Percentiles rank a stretch among this genome's conserved stretches.
phyloP scores from a whole-genome alignment of 2,113 vertebrate species.

The Periophthalmus modestus region DNA sequence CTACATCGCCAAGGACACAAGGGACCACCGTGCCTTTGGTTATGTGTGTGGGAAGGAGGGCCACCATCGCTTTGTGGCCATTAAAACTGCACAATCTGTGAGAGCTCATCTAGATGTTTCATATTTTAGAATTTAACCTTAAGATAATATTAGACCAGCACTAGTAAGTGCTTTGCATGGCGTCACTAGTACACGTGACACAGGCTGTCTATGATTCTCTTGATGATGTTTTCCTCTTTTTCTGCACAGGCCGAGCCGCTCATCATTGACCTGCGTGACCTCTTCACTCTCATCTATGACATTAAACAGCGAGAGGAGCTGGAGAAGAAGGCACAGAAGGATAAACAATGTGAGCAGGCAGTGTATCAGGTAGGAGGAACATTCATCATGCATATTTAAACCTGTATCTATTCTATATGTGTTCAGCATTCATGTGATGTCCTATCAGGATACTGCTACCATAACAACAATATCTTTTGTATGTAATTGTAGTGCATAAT shows the following conservation, averaged over 20 bases:
- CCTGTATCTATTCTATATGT: neutral
- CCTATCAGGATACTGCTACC: neutral
- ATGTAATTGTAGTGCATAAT: neutral
- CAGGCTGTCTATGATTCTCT: neutral
- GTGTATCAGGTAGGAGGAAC: conserved; percentile 91
- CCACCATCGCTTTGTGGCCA: conserved; percentile 96
- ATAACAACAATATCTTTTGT: neutral
- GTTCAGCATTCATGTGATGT: neutral
- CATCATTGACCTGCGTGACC: conserved; percentile 95
- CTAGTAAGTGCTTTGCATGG: neutral
- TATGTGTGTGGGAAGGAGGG: conserved; percentile 96
- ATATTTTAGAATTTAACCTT: neutral
- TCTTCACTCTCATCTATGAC: conserved; percentile 98
- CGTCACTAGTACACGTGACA: neutral
- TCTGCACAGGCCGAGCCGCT: conserved; percentile 89
- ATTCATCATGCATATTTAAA: conserved; percentile 8
- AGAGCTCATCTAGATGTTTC: conserved; percentile 48
- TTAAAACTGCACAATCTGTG: conserved; percentile 94
- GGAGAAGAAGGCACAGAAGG: conserved; percentile 97
- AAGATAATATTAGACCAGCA: neutral
- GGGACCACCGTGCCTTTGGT: conserved; percentile 95
- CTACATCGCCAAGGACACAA: conserved; percentile 97
- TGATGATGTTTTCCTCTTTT: conserved; percentile 3
- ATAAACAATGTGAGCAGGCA: conserved; percentile 96
- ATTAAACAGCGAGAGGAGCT: conserved; percentile 96